Base-by-base conservation (phyloP, 2,888 invertebrate genomes). In the Apoderus coryli region DNA sequence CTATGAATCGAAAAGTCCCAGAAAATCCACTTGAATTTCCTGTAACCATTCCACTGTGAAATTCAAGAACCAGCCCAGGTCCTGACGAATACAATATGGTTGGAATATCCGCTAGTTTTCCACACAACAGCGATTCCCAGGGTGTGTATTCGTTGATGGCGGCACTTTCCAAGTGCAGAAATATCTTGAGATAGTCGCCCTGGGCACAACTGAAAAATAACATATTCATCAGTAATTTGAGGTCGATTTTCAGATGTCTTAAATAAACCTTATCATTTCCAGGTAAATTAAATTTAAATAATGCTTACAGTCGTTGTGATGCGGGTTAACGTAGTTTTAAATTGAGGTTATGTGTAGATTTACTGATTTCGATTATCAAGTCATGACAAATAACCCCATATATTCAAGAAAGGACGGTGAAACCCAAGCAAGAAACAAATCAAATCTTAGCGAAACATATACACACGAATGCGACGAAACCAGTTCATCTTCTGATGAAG, bases 101-200 rank as follows among this genome's bases (percentile, higher is more conserved):
- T 15, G 80, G 79, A 25, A 75, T 68, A 46, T 78, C 74, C 9
- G 65, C 63, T 45, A 72, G 57, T 40, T 65, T 61, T 5, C 82
- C 82, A 47, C 84, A 84, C 23, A 82, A 64, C 38, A 76, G 63
- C 23, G 70, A 67, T 26, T 78, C 74, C 73, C 78, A 78, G 7
- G 72, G 73, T 3, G 79, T 78, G 36, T 76, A 69, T 57, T 82
- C 81, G 56, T 76, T 80, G 48, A 84, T 72, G 14, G 66, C 67
- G 22, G 64, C 65, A 1, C 70, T 71, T 30, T 79, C 78, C 39
- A 82, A 65, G 47, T 82, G 79, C 29, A 74, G 65, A 59, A 78
- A 84, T 32, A 82, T 68, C 57, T 81, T 79, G 42, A 84, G 57
- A 57, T 73, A 81, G 58, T 82, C 82, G 1, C 76, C 76, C 27